These are phyloP conservation scores for Congeria kusceri DNA, from an alignment of 2,888 invertebrate species.

Conservation along the genomic window DNA sequence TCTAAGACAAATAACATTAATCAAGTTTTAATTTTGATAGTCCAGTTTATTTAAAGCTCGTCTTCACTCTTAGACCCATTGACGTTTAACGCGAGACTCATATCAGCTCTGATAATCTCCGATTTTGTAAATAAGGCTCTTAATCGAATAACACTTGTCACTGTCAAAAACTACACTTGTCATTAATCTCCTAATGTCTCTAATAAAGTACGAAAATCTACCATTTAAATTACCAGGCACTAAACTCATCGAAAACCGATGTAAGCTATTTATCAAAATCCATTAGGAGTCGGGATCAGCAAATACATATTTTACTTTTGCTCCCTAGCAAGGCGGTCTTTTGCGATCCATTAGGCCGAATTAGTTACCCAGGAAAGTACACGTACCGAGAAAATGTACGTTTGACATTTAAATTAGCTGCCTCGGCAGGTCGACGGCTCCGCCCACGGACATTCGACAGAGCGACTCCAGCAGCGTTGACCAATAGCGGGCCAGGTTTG, in stretches of 20 bases:
- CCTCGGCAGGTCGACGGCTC: background rate
- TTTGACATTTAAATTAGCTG: constrained; percentile 30
- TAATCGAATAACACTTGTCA: constrained; percentile 63
- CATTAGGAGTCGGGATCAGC: constrained; percentile 29
- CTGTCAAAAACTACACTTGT: constrained; percentile 58
- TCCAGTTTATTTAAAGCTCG: too few species aligned
- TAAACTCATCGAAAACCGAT: background rate
- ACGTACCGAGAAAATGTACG: constrained; percentile 23
- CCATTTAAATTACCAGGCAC: constrained; percentile 28
- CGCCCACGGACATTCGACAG: constrained; percentile 13
- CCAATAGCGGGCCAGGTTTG: background rate
- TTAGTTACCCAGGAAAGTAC: constrained; percentile 41
- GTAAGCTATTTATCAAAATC: constrained; percentile 25
- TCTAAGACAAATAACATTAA: too few species aligned
- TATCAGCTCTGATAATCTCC: constrained; percentile 23
- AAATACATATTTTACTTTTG: constrained; percentile 24
- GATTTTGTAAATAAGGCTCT: constrained; percentile 58
- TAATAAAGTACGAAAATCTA: constrained; percentile 17
- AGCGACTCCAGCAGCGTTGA: constrained; percentile 8
- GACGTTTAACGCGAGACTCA: too few species aligned
- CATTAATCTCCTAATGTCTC: constrained; percentile 56
- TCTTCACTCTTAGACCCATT: too few species aligned
- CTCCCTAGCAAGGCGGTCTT: constrained; percentile 34
- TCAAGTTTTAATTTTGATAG: too few species aligned
- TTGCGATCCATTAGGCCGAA: constrained; percentile 35